Evolutionary conservation across 2,113 vertebrate genomes (phyloP), one percentile per base, ranked within the genome.

Genomic region (Dipodomys stephensi): DNA sequence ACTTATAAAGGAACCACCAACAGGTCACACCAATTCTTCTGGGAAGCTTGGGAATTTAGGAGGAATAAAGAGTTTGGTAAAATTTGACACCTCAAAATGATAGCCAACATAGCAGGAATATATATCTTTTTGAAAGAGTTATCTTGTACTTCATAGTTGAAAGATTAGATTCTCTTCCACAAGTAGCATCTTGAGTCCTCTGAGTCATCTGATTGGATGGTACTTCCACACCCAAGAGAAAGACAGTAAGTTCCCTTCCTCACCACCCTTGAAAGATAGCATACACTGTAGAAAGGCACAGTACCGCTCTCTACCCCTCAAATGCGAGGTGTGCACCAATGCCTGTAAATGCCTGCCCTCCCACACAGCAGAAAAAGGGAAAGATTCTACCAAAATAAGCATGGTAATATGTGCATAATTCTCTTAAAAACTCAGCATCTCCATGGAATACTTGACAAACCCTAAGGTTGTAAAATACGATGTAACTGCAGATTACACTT

Each of bases 291-390:
- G 16, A 11, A 12, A 18, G 25, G 35, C 39, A 46, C 67, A 20
- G 5, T 2, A 3, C 8, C 69, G 1, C 5, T 4, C 4, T 44
- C 5, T 1, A 15, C 78, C 8, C 23, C 62, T 22, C 2, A 39
- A 27, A 53, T 65, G 20, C 1, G 30, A 64, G 53, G 46, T 20
- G 22, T 9, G 20, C 25, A 35, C 22, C 72, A 7, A 20, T n/a
- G 13, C 78, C 64, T 0, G 1, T 12, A 4, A 39, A 4, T 2
- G 19, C 32, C 25, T 9, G 12, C 22, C 46, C 27, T 44, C 16
- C 9, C 8, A 7, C 71, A 53, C 53, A 3, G 73, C 0, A 46
- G 53, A 57, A 57, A 57, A 57, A 16, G 12, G 15, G 12, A 60
- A 0, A 35, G 78, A 86, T 19, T 15, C 79, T 32, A 13, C 28